Conservation (phyloP, 2,113 vertebrate genomes). For the Argyrosomus japonicus region DNA sequence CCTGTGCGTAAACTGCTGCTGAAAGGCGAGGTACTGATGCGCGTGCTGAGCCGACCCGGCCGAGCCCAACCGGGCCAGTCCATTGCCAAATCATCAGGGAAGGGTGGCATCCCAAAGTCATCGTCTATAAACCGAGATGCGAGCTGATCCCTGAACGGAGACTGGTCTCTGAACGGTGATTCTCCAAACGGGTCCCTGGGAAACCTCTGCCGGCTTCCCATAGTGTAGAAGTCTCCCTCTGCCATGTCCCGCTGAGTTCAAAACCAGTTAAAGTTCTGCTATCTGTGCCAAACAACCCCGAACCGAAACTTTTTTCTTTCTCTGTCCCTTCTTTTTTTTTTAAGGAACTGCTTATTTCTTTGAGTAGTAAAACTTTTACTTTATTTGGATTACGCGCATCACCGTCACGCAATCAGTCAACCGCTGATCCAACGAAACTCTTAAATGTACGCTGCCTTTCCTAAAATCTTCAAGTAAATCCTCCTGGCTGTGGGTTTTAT, state of each 20-base stretch:
- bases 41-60: constrained; percentile 87
- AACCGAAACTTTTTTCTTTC: neutral
- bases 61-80: constrained; percentile 96
- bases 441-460: neutral
- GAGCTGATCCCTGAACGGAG: constrained; percentile 89
- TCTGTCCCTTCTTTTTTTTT: too few species aligned
- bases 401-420: constrained; percentile 42
- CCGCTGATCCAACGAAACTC: neutral
- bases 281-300: neutral
- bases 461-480: neutral
- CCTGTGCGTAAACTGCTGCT: constrained; percentile 86
- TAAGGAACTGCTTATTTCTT: neutral
- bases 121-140: constrained; percentile 93
- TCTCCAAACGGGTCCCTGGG: constrained; percentile 92
- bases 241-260: constrained; percentile 86
- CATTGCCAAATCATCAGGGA: constrained; percentile 91
- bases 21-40: constrained; percentile 86
- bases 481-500: constrained; percentile 71
- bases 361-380: constrained; percentile 8
- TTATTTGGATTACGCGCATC: constrained; percentile 44
- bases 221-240: constrained; percentile 90
- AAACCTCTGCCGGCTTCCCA: constrained; percentile 86
- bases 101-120: constrained; percentile 93
- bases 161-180: constrained; percentile 79
- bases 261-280: constrained; percentile 5